Base-by-base conservation (phyloP, 2,888 invertebrate genomes). In the Tetanocera ferruginea region DNA sequence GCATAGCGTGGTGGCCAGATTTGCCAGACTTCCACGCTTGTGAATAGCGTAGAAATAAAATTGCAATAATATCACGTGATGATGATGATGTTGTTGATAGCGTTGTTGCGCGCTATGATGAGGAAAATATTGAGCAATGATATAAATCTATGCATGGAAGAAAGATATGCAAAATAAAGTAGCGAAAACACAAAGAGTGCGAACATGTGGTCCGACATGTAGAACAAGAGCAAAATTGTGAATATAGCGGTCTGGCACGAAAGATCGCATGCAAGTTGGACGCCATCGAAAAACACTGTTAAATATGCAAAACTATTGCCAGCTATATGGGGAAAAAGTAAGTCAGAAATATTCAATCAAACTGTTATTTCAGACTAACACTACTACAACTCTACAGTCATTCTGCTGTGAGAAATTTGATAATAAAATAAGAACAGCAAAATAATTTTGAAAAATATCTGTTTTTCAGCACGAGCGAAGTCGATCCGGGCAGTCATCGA, bases 41-140 rank as follows among this genome's bases (percentile, higher is more conserved):
- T 62, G 43, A 37, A 62, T 28, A 23, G 67, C 70, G 52, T 70
- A 43, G 43, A 52, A 70, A 76, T 60, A 60, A 70, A 70, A 76
- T 76, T 62, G 62, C 70, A 76, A 76, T 69, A 69, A 67, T 67
- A 69, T 60, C 76, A 76, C 62, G 70, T 76, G 70, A 69, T 76
- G 70, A 34, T 67, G 67, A 60, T 76, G 67, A 19, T 67, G 66
- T 66, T 75, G 66, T 37, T 25, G 55, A 75, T 66, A 67, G 23
- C 75, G 25, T 25, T 75, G 74, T 25, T 75, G 74, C 25, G 19
- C 67, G 31, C 67, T 37, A 17, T 62, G 72, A 57, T 72, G 72
- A 60, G 72, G 31, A 72, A 55, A 62, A 73, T 62, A 73, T 73
- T 73, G 51, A 66, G 64, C 51, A 74, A 74, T 74, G 23, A 52